Evolutionary conservation across 2,888 invertebrate genomes (phyloP), one percentile per base, ranked within the genome.

Genomic region (Boloria euphrosyne): DNA sequence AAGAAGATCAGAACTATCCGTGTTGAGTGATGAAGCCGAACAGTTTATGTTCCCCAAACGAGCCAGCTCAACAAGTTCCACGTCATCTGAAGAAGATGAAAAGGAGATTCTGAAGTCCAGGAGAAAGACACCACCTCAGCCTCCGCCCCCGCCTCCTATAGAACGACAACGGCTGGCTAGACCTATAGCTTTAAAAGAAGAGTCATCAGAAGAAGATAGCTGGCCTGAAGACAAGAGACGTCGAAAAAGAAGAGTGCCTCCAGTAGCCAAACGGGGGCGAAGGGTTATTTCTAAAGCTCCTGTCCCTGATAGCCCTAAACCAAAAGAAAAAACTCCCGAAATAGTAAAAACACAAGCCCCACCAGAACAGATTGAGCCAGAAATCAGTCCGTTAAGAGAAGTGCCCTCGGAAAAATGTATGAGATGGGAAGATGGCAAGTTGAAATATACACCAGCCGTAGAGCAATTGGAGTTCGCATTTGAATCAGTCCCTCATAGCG

Each of bases 31-130:
- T 75, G 97, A 97, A 82, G 97, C 97, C 0, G 97, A 97, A 76
- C 97, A 96, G 75, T 97, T 97, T 80, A 95, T 97, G 94, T 97
- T 97, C 79, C 95, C 96, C 0, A 95, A 94, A 74, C 93, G 94
- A 50, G 94, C 95, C 17, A 94, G 94, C 66, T 90, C 92, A 0
- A 82, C 87, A 0, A 91, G 89, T 65, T 93, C 93, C 22, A 92
- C 92, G 13, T 92, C 92, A 0, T 93, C 93, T 4, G 94, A 94
- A 69, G 78, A 81, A 14, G 82, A 70, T 13, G 74, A 73, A 18
- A 79, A 80, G 14, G 73, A 72, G 31, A 72, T 74, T 13, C 62
- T 73, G 3, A 77, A 84, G 16, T 88, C 93, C 53, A 90, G 90
- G 4, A 89, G 92, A 7, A 92, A 90, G 52, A 89, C 87, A 13